Evolutionary conservation across 2,113 vertebrate species (phyloP).

Genomic region (Ardeotis arabs): DNA sequence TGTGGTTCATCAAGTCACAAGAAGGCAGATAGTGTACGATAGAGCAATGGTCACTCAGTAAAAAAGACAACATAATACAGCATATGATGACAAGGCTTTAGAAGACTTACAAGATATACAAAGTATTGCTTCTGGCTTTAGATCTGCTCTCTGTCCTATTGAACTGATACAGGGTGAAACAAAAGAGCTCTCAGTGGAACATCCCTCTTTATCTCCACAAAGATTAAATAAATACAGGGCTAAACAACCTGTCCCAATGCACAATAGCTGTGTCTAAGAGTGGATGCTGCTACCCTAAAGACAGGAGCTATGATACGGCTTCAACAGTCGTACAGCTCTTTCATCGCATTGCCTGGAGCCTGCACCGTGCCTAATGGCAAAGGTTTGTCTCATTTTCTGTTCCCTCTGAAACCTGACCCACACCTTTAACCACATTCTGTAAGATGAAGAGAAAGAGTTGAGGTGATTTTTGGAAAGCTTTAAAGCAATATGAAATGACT

Average conservation of each 20-base stretch:
- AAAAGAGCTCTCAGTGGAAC: conserved; percentile 17
- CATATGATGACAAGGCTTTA: conserved; percentile 47
- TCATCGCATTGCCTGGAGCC: background rate
- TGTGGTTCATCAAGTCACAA: conserved; percentile 26
- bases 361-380: background rate
- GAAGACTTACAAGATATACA: conserved; percentile 40
- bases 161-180: conserved; percentile 7
- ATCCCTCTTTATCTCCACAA: conserved; percentile 3
- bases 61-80: conserved; percentile 46
- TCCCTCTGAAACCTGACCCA: background rate
- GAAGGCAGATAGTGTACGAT: conserved; percentile 13
- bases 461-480: background rate
- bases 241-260: background rate
- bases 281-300: background rate
- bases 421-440: background rate
- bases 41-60: conserved; percentile 38
- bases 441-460: background rate
- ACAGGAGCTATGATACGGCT: background rate
- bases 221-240: conserved; percentile 30
- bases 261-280: background rate
- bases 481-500: background rate
- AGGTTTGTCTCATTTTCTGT: background rate
- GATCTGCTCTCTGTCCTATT: background rate
- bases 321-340: background rate
- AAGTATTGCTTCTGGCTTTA: conserved; percentile 43